Base-by-base conservation (phyloP, 2,888 invertebrate species). In the Sericinus montela region DNA sequence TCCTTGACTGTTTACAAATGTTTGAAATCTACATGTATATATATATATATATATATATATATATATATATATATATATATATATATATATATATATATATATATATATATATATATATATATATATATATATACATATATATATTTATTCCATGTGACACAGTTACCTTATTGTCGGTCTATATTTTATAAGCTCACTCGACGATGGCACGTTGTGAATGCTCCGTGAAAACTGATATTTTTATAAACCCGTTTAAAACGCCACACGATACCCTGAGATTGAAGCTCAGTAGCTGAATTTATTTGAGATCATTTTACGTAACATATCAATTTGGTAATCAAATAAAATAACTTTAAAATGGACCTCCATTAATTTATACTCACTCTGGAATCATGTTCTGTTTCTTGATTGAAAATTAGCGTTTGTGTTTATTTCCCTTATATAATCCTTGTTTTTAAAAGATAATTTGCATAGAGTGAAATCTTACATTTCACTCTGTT, bases 221-320 rank as follows among this genome's bases (percentile, higher is more conserved):
- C 43, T 8, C 16, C 28, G 39, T 39, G 58, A 54, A 62, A 74
- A 72, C 60, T 60, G 73, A 79, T 79, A 80, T 72, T 77, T 79
- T 76, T 78, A 78, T 78, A 64, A 65, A 56, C 62, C 46, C 52
- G 60, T 60, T 59, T 55, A 53, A 45, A 53, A 58, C 58, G 80
- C 72, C 80, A 81, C 60, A 42, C 65, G 74, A 80, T 73, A 80
- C 73, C 63, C 63, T 63, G 56, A 55, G 56, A 58, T 52, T 54
- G 48, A 59, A 59, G 57, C 65, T 72, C 77, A 60, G 80, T 79
- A 80, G 80, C 79, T 56, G 55, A 61, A 63, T 60, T 60, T 58
- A 60, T 63, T 58, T 57, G 59, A 56, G 52, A 57, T 57, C 55
- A 52, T 54, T 55, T 53, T 52, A 51, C 47, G 49, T 59, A 55